Evolutionary conservation across 1,140 invertebrate species (phyloP).

Genomic region (Pomacea maculata): DNA sequence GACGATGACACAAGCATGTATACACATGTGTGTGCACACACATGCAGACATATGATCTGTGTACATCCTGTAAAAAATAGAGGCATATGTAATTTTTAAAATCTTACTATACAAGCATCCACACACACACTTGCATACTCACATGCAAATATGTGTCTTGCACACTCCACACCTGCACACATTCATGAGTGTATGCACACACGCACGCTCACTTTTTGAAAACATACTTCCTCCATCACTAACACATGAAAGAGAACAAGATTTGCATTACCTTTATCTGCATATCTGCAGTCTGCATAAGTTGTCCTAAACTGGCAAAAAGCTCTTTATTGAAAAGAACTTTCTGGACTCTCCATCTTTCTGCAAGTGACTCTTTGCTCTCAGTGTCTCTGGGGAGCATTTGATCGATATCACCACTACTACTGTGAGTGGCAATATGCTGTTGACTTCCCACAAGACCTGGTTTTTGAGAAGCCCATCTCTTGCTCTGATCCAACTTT

Average conservation of each 20-base stretch:
- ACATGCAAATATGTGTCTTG: no score
- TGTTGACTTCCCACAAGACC: not conserved
- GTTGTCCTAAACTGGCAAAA: constrained; percentile 32
- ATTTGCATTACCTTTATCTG: constrained; percentile 16
- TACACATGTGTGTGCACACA: no score
- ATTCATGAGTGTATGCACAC: constrained; percentile 3
- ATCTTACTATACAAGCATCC: no score
- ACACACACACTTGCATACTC: no score
- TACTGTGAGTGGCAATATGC: no score
- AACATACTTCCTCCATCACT: not conserved
- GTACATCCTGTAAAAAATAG: no score
- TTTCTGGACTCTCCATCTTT: constrained; percentile 39
- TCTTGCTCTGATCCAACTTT: not conserved
- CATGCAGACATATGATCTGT: no score
- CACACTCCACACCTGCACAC: not conserved
- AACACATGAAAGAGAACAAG: not conserved
- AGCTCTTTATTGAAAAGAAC: constrained; percentile 42
- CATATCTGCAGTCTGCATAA: constrained; percentile 27
- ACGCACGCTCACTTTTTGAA: not conserved
- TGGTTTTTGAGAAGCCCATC: not conserved
- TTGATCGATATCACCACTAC: no score
- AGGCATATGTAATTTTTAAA: no score
- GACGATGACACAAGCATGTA: no score
- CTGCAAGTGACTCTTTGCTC: constrained; percentile 34
- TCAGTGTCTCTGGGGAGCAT: no score